Base-by-base conservation (phyloP, 2,888 invertebrate genomes). In the Sialis fuliginosa region DNA sequence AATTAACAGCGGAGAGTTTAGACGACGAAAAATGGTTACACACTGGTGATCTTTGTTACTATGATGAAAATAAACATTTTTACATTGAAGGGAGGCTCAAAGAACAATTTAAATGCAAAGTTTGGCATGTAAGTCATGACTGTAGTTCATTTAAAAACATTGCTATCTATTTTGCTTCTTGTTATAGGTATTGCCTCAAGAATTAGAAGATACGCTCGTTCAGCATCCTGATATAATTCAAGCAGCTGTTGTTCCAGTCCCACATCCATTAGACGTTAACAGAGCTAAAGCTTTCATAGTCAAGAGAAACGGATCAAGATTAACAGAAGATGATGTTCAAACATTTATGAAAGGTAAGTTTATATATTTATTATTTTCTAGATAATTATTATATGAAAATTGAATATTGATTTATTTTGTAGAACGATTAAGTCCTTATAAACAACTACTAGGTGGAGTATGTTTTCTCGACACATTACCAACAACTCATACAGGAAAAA, bases 1-100 rank as follows among this genome's bases (percentile, higher is more conserved):
- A 60, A 48, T 67, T 65, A 5, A 69, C 70, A 1, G 61, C 59
- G n/a, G 64, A 65, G 10, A 55, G 62, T 0, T 66, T 67, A 46
- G 62, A 67, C 6, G 57, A 59, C n/a, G 66, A 65, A 31, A 63
- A 69, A 3, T 73, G 69, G 68, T 57, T 71, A 33, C 68, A 64
- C 52, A 68, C 71, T 1, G 74, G 73, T 0, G 74, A 74, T 50
- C 57, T 72, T 22, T 63, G 67, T 22, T 71, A 68, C 50, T 67
- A 68, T 50, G 72, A 74, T 50, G 63, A 67, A 10, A 60, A 67
- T n/a, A 61, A 60, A 51, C 66, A 69, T 51, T 68, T 65, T 48
- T 72, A 59, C 56, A 64, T 68, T 35, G 62, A 70, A 1, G 73
- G 72, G 35, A 61, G 74, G 22, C 62, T 69, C 5, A 74, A 74